These are phyloP conservation scores for Dynastes grantii DNA, from an alignment of 2,888 invertebrate genomes.

Conservation along the genomic window DNA sequence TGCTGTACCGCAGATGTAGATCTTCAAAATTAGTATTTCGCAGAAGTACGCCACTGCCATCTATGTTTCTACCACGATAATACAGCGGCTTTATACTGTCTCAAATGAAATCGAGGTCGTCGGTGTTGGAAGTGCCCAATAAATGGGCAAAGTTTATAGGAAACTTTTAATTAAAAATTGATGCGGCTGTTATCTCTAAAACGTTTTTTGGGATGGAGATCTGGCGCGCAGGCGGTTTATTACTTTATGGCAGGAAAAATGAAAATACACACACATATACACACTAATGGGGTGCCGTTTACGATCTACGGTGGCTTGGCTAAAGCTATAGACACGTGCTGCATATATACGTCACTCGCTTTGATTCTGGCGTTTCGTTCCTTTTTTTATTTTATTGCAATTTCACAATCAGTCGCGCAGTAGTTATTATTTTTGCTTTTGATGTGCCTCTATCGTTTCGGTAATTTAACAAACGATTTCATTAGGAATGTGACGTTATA, in stretches of 20 bases:
- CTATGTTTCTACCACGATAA: not conserved
- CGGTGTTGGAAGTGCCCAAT: conserved; percentile 29
- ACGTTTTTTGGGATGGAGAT: not conserved
- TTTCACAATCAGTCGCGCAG: conserved; percentile 15
- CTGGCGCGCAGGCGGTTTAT: conserved; percentile 6
- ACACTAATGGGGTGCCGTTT: conserved; percentile 25
- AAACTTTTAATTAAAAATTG: conserved; percentile 42
- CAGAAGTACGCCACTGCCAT: too few species aligned
- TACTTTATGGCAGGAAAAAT: conserved; percentile 33
- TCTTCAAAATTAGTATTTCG: too few species aligned
- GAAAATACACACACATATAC: conserved; percentile 16
- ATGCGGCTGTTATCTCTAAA: conserved; percentile 27
- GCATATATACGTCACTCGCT: not conserved
- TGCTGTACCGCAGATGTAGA: too few species aligned
- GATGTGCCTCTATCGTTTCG: conserved; percentile 1
- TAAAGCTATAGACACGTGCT: not conserved
- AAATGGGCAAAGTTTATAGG: conserved; percentile 39
- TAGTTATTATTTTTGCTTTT: conserved; percentile 11
- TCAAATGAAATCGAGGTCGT: conserved; percentile 34
- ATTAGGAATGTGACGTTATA: not conserved
- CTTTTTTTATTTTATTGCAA: conserved; percentile 9
- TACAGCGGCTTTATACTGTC: conserved; percentile 6
- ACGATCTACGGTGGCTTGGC: not conserved
- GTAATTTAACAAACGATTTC: not conserved
- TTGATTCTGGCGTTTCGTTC: conserved; percentile 11